Percentiles rank a stretch among this genome's conserved stretches.
These are phyloP conservation scores for Tragopan temminckii DNA, from an alignment of 2,797 vertebrate genomes.

Conservation along the genomic window DNA sequence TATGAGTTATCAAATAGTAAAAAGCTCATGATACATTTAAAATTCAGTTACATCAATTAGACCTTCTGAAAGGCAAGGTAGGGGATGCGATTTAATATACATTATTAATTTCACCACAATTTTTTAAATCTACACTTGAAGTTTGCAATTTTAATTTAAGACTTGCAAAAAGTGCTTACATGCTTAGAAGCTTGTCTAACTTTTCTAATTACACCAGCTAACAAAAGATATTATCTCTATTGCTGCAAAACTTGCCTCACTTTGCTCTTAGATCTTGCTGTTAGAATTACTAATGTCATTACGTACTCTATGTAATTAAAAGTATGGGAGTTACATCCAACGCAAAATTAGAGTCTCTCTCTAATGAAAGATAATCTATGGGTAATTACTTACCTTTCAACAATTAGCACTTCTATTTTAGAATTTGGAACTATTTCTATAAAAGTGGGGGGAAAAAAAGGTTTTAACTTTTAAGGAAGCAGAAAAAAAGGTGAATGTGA, in stretches of 20 bases:
- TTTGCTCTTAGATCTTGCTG: neutral
- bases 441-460: neutral
- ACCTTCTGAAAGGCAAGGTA: neutral
- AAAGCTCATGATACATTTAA: neutral
- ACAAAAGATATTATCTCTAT: neutral
- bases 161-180: neutral
- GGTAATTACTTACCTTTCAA: neutral
- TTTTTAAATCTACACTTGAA: neutral
- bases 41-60: neutral
- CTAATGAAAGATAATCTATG: neutral
- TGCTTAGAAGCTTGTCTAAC: neutral
- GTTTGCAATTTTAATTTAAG: neutral
- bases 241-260: neutral
- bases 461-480: neutral
- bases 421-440: neutral
- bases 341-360: neutral
- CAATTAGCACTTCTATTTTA: neutral
- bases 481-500: neutral
- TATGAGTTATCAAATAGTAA: neutral
- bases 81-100: fast-evolving
- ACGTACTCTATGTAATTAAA: neutral
- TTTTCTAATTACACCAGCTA: neutral
- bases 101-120: neutral
- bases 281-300: neutral
- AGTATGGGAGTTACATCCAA: neutral